Conservation (phyloP, 2,797 vertebrate genomes). For the Schizopygopsis malacanthus region DNA sequence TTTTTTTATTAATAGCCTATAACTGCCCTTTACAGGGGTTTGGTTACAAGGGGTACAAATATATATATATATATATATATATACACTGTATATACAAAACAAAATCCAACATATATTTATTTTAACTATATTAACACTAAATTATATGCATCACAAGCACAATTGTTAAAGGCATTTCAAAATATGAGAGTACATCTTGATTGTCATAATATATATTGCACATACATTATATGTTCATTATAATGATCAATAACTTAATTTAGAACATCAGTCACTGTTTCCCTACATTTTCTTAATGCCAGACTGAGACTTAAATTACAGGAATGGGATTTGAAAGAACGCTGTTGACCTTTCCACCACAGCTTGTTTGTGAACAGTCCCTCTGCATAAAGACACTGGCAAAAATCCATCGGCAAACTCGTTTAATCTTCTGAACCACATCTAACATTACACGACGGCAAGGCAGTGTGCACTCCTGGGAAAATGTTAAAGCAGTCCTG, state of each 20-base stretch:
- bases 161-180: neutral
- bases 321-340: neutral
- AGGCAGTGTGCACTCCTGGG: slow-evolving; percentile 55
- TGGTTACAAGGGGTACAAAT: no score
- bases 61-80: no score
- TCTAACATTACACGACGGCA: slow-evolving; percentile 59
- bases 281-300: neutral
- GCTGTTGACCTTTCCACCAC: slow-evolving; percentile 61
- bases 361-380: slow-evolving; percentile 60
- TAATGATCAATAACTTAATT: neutral
- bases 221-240: neutral
- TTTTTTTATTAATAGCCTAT: neutral
- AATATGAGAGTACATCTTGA: neutral
- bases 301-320: slow-evolving; percentile 28
- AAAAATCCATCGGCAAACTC: slow-evolving; percentile 63
- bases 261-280: neutral
- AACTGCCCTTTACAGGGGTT: neutral
- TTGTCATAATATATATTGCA: neutral
- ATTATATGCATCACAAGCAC: neutral
- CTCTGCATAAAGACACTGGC: slow-evolving; percentile 60
- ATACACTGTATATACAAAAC: neutral
- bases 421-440: slow-evolving; percentile 68
- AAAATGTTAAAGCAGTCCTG: slow-evolving; percentile 67
- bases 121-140: neutral
- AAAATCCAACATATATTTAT: neutral